Conservation (phyloP, 2,888 invertebrate species). For the Habrosyne pyritoides region DNA sequence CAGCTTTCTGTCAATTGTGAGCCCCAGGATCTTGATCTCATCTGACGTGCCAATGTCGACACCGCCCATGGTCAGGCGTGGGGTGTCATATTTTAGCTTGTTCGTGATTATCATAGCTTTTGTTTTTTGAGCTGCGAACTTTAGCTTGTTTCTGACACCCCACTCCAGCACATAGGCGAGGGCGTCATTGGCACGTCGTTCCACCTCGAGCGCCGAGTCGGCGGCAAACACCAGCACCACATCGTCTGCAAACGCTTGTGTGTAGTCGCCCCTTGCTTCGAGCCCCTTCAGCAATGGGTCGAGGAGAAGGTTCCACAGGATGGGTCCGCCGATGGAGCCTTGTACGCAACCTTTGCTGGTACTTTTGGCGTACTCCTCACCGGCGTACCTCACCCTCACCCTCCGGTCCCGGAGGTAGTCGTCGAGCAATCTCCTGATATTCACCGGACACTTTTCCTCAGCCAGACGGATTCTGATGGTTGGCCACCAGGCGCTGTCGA, state of each 20-base stretch:
- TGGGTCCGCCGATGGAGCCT: slow-evolving; percentile 21
- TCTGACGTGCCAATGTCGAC: too few relatives aligned
- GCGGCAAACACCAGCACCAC: slow-evolving; percentile 15
- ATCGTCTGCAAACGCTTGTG: slow-evolving; percentile 11
- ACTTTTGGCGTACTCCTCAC: neutral
- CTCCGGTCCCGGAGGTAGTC: slow-evolving; percentile 5
- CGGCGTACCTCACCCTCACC: slow-evolving; percentile 10
- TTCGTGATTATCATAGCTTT: slow-evolving; percentile 9
- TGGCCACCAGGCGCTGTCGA: slow-evolving; percentile 2
- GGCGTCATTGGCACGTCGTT: slow-evolving; percentile 8
- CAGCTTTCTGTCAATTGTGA: too few relatives aligned
- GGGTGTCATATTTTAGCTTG: slow-evolving; percentile 4
- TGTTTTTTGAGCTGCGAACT: neutral
- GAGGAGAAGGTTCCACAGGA: slow-evolving; percentile 20
- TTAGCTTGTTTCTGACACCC: too few relatives aligned
- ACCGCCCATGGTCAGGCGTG: neutral
- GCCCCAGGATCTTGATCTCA: too few relatives aligned
- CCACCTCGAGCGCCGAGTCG: slow-evolving; percentile 10
- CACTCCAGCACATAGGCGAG: neutral
- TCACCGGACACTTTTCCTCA: slow-evolving; percentile 11
- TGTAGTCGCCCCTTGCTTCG: neutral
- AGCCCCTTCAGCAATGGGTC: slow-evolving; percentile 12
- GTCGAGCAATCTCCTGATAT: neutral
- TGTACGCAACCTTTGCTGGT: slow-evolving; percentile 21
- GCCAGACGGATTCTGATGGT: slow-evolving; percentile 1